A percentile compares a stretch with the other conserved stretches of the same genome.
These are phyloP conservation scores for Tenthredo notha DNA, from an alignment of 2,888 invertebrate genomes.

Conservation along the genomic window DNA sequence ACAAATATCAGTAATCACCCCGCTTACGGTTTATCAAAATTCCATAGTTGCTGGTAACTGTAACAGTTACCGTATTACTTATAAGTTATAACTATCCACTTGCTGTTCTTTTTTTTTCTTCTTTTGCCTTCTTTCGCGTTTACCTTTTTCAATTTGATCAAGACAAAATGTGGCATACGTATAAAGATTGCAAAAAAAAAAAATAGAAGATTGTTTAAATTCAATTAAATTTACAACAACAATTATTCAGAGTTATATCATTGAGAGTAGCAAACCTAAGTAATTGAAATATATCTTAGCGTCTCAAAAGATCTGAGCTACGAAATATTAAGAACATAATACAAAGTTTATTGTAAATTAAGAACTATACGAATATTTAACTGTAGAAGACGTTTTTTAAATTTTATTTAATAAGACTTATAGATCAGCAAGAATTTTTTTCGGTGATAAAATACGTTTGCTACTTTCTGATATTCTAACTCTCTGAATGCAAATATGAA, in stretches of 20 bases:
- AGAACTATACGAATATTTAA: background rate
- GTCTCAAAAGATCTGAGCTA: background rate
- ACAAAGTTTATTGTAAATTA: background rate
- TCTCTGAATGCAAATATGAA: conserved; percentile 21
- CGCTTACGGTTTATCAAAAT: conserved; percentile 48
- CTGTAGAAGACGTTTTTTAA: background rate
- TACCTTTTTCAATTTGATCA: conserved; percentile 11
- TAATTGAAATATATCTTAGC: background rate
- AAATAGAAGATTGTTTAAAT: background rate
- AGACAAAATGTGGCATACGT: background rate
- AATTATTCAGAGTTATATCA: conserved; percentile 23
- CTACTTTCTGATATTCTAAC: conserved; percentile 27
- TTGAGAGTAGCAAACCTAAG: conserved; percentile 17
- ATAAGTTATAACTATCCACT: background rate
- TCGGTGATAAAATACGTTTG: background rate
- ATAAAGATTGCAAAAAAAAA: conserved; percentile 9
- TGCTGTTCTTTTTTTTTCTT: conserved; percentile 62
- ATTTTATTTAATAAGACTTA: background rate
- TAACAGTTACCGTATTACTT: conserved; percentile 43
- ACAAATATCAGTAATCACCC: conserved; percentile 64
- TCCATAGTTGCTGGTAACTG: conserved; percentile 45
- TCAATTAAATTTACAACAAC: conserved; percentile 20
- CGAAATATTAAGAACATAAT: too few relatives aligned
- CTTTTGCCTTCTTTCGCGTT: conserved; percentile 64
- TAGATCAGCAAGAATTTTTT: background rate